A percentile compares a stretch with the other conserved stretches of the same genome.
Conservation (phyloP, 2,888 invertebrate species). For the Minunthozetes semirufus region DNA sequence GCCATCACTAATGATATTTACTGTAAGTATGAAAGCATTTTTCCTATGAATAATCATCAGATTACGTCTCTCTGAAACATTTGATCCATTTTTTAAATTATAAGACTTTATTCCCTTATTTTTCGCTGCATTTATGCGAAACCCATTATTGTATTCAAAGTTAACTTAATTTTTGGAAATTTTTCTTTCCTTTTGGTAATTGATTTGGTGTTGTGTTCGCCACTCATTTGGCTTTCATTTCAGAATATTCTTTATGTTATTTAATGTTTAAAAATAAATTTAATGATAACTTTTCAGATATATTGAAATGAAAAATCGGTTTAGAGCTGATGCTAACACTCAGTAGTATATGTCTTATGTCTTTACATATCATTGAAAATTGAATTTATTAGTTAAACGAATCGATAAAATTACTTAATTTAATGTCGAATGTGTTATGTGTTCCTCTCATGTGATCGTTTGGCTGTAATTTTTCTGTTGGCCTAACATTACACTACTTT, state of each 20-base stretch:
- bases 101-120: background rate
- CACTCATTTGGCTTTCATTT: background rate
- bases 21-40: slow-evolving; percentile 1
- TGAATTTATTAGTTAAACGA: slow-evolving; percentile 11
- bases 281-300: background rate
- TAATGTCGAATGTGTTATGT: background rate
- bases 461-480: background rate
- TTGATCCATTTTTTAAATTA: background rate
- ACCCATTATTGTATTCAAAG: no score
- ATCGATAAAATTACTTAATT: slow-evolving; percentile 22
- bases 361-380: background rate
- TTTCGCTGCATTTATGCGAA: background rate
- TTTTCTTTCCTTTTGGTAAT: background rate
- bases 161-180: no score
- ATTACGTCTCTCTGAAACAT: background rate
- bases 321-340: background rate
- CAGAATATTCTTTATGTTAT: background rate
- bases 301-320: background rate
- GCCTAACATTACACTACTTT: background rate
- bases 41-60: background rate
- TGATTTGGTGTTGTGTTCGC: slow-evolving; percentile 9
- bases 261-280: background rate
- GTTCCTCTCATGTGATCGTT: background rate
- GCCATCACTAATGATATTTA: slow-evolving; percentile 9
- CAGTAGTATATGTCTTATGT: background rate